These are phyloP conservation scores for Oreochromis spilurus DNA, from an alignment of 2,113 vertebrate species.

Conservation along the genomic window DNA sequence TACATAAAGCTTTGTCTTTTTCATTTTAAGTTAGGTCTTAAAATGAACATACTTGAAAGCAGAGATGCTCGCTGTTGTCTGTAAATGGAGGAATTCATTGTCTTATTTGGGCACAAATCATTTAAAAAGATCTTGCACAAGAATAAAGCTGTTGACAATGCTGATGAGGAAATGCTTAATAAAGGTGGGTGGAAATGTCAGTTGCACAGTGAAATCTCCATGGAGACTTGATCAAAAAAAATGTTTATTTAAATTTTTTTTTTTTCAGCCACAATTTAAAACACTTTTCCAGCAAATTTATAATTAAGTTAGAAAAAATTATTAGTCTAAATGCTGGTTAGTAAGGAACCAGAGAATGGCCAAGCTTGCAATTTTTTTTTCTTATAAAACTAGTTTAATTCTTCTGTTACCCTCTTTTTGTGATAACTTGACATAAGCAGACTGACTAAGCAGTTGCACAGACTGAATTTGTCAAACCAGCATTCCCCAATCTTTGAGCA, in stretches of 20 bases:
- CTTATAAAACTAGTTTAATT: neutral
- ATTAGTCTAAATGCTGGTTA: neutral
- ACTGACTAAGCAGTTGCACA: neutral
- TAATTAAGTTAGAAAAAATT: neutral
- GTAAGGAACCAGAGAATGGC: neutral
- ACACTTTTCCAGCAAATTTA: neutral
- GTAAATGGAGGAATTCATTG: neutral
- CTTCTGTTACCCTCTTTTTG: neutral
- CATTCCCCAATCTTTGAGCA: too few relatives aligned
- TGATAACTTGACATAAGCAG: neutral
- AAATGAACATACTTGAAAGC: constrained; percentile 33
- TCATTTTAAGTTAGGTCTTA: neutral
- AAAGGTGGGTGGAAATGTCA: neutral
- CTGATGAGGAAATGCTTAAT: neutral
- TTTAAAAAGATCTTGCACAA: neutral
- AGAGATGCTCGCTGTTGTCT: neutral
- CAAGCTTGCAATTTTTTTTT: neutral
- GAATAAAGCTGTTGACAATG: neutral
- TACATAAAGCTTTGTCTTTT: neutral
- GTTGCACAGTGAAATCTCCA: neutral
- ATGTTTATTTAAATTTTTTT: neutral
- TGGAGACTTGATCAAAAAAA: neutral
- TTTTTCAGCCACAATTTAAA: neutral
- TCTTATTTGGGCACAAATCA: neutral
- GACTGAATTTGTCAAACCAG: neutral